phyloP scores from a whole-genome alignment of 1,140 invertebrate species.

The Plodia interpunctella region DNA sequence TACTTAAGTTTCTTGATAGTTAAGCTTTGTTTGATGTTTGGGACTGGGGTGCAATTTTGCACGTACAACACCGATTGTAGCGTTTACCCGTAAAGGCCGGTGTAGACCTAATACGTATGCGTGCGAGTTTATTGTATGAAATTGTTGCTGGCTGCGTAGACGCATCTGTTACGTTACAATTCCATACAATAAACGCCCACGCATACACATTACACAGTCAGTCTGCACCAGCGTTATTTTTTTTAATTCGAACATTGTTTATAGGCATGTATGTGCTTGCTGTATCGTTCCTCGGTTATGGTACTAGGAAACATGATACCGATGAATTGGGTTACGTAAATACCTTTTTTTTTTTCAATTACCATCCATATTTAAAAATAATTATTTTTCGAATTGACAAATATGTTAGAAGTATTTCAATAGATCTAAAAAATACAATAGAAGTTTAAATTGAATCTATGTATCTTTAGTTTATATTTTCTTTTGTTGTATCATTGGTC shows the following conservation, averaged over 20 bases:
- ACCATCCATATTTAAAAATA: not conserved
- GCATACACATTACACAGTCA: no score
- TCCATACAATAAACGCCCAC: no score
- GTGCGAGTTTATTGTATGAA: no score
- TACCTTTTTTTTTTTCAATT: slow-evolving; percentile 6
- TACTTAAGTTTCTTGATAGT: not conserved
- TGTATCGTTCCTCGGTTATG: slow-evolving; percentile 47
- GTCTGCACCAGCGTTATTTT: no score
- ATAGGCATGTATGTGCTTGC: slow-evolving; percentile 56
- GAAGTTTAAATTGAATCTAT: no score
- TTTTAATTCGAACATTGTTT: slow-evolving; percentile 26
- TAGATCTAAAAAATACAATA: not conserved
- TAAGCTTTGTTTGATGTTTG: slow-evolving; percentile 4
- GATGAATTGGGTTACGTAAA: slow-evolving; percentile 50
- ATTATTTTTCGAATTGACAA: no score
- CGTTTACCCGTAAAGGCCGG: no score
- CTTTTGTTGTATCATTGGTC: no score
- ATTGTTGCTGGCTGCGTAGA: no score
- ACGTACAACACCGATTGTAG: not conserved
- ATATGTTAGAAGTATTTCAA: not conserved
- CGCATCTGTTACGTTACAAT: no score
- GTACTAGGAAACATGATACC: slow-evolving; percentile 46
- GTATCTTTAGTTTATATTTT: no score
- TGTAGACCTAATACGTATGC: no score
- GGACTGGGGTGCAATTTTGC: slow-evolving; percentile 13